A percentile compares a stretch with the other conserved stretches of the same genome.
Evolutionary conservation across 2,888 invertebrate genomes (phyloP).

Genomic region (Drosophila cracens): DNA sequence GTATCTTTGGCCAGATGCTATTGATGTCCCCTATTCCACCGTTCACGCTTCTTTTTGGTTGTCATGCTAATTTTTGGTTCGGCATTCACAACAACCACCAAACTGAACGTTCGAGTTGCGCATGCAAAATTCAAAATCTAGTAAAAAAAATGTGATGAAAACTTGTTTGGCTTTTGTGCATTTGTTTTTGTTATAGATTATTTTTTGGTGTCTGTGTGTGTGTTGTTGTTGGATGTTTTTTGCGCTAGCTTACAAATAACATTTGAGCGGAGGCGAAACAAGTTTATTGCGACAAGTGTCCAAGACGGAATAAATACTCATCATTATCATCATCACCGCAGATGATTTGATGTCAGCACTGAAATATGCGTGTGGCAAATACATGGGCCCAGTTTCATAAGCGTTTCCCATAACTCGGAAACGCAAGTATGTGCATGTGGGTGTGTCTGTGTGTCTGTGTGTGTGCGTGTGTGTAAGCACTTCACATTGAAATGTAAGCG

Average conservation of each 20-base stretch:
- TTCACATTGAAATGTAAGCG: slow-evolving; percentile 35
- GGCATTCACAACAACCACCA: slow-evolving; percentile 18
- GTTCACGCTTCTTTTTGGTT: slow-evolving; percentile 27
- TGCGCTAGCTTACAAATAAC: slow-evolving; percentile 20
- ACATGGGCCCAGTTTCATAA: slow-evolving; percentile 3
- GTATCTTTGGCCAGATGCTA: slow-evolving; percentile 36
- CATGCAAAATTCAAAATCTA: slow-evolving; percentile 53
- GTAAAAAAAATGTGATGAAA: slow-evolving; percentile 14
- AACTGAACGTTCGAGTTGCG: slow-evolving; percentile 42
- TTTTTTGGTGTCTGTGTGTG: slow-evolving; percentile 35
- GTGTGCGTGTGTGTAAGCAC: neutral
- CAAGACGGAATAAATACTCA: slow-evolving; percentile 38
- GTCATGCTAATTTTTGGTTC: slow-evolving; percentile 66
- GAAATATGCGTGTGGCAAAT: slow-evolving; percentile 51
- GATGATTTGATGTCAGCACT: slow-evolving; percentile 56
- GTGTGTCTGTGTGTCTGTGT: slow-evolving; percentile 3
- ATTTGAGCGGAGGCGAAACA: slow-evolving; percentile 62
- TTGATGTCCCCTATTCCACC: slow-evolving; percentile 33
- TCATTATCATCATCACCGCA: slow-evolving; percentile 22
- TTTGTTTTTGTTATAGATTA: slow-evolving; percentile 50
- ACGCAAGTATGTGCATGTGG: slow-evolving; percentile 4
- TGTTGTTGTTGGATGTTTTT: slow-evolving; percentile 4
- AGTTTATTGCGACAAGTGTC: slow-evolving; percentile 68
- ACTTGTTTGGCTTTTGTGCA: slow-evolving; percentile 58
- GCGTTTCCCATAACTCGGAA: neutral